Conservation (phyloP, 1,140 invertebrate species). For the Drosophila tristis region DNA sequence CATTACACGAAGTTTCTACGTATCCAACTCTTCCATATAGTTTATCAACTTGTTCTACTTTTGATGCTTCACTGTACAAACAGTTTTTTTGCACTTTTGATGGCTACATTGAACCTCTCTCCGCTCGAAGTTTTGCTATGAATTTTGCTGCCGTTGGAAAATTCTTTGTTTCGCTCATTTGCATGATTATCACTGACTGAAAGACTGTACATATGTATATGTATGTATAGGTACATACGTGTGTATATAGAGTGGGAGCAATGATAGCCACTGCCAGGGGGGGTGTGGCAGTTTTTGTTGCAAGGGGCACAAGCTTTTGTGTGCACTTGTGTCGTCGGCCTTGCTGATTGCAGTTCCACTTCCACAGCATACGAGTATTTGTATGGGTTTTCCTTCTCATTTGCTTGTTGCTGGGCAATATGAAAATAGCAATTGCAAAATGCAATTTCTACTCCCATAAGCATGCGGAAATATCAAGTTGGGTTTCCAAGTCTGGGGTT, state of each 20-base stretch:
- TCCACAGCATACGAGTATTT: constrained; percentile 9
- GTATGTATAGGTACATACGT: constrained; percentile 10
- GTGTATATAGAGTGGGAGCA: constrained; percentile 18
- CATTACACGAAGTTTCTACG: too few relatives aligned
- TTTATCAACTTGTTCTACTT: neutral
- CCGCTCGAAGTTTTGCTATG: constrained; percentile 9
- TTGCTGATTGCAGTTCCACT: constrained; percentile 64
- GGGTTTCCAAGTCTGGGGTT: constrained; percentile 12
- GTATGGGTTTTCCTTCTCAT: constrained; percentile 12
- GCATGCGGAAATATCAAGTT: constrained; percentile 59
- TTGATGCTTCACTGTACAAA: constrained; percentile 17
- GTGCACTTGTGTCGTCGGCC: constrained; percentile 41
- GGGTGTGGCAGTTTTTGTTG: constrained; percentile 28
- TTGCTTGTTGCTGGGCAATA: constrained; percentile 47
- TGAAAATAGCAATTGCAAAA: constrained; percentile 45
- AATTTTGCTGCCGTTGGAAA: constrained; percentile 57
- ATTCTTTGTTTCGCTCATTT: constrained; percentile 65
- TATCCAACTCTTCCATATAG: neutral
- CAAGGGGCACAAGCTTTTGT: constrained; percentile 16
- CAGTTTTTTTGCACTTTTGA: constrained; percentile 55
- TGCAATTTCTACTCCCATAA: constrained; percentile 42
- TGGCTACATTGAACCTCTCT: constrained; percentile 72
- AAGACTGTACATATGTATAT: constrained; percentile 1
- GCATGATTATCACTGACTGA: constrained; percentile 62
- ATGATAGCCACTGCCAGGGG: constrained; percentile 1